phyloP scores from a whole-genome alignment of 2,888 invertebrate genomes.

The Drosophila emarginata region DNA sequence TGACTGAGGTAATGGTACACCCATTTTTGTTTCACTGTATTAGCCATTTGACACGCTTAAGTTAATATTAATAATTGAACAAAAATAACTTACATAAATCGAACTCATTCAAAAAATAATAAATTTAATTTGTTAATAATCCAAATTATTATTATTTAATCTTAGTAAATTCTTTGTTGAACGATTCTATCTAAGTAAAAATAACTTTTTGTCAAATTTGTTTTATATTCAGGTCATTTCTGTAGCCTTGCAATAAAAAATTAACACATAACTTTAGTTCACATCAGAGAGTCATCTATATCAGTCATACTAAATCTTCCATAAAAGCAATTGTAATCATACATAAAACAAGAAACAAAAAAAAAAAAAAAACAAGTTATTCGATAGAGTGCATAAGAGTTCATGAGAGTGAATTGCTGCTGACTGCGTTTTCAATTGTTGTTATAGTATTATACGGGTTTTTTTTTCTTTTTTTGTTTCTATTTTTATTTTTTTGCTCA shows the following conservation, averaged over 20 bases:
- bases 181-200: too few relatives aligned
- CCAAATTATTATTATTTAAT: not conserved
- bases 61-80: not conserved
- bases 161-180: too few relatives aligned
- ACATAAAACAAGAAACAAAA: too few relatives aligned
- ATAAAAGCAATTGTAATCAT: not conserved
- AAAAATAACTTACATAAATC: not conserved
- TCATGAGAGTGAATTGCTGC: not conserved
- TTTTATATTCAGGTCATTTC: not conserved
- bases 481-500: too few relatives aligned
- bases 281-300: not conserved
- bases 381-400: not conserved
- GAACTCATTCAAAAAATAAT: too few relatives aligned
- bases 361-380: not conserved
- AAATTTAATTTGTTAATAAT: not conserved
- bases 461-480: too few relatives aligned
- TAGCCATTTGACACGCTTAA: not conserved
- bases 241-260: too few relatives aligned
- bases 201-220: too few relatives aligned
- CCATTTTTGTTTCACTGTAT: slow-evolving; percentile 27
- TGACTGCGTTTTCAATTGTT: not conserved
- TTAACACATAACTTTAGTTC: not conserved
- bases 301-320: not conserved
- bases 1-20: slow-evolving; percentile 38
- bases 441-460: too few relatives aligned